Base-by-base conservation (phyloP, 2,113 vertebrate species). In the Channa argus region DNA sequence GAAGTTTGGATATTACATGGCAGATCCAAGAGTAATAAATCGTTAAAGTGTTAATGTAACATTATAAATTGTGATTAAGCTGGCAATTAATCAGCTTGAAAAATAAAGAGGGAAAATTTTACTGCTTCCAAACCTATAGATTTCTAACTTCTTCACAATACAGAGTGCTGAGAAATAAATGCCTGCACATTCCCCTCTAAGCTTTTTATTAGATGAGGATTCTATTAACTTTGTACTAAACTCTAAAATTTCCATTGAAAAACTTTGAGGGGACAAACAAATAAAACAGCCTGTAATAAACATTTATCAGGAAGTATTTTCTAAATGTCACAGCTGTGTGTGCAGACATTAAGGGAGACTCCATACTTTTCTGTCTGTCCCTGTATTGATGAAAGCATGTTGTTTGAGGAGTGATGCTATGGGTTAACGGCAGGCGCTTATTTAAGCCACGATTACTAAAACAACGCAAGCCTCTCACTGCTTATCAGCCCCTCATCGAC, bases 361-460 rank as follows among this genome's bases (percentile, higher is more conserved):
- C 24, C 24, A 24, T 24, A 24, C 24, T 24, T 24, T 24, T 24
- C 24, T 24, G 24, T 24, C 24, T 63, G 53, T 79, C 61, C 46
- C 63, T 54, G 70, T 86, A 91, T 89, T 74, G 91, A 93, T 71
- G 85, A 24, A 62, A 15, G 73, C 80, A 61, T 80, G 71, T 80
- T 91, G 89, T 89, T 88, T 84, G 87, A 89, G 86, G 24, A 24
- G 88, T 78, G 89, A 79, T 6, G 85, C 59, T 15, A 63, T 52
- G 75, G 88, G 82, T 89, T 87, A 85, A 84, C 62, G n/a, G 1
- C 58, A 75, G 77, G 76, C 49, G 56, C 84, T 80, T 44, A 64
- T 93, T 92, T 94, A 93, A 92, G 92, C 90, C 87, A 46, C 93
- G 92, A 94, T 94, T 94, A 94, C 90, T 91, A 89, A 94, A 94